These are phyloP conservation scores for Seriola aureovittata DNA, from an alignment of 2,113 vertebrate species.

Conservation along the genomic window DNA sequence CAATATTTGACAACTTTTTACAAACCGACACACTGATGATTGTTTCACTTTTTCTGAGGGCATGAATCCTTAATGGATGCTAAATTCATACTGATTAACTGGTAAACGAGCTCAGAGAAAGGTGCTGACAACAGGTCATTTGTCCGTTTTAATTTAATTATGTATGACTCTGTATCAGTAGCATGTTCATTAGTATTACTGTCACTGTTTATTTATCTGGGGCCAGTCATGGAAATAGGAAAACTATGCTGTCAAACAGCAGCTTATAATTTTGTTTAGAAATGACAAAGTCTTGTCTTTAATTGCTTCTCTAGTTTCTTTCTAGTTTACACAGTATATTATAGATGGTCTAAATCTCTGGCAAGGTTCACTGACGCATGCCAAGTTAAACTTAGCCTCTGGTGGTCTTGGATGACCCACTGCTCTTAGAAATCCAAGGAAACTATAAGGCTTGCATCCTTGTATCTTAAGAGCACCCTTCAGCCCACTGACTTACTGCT, in stretches of 20 bases:
- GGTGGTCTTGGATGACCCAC: conserved; percentile 54
- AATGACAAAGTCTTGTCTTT: conserved; percentile 3
- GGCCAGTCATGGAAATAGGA: conserved; percentile 12
- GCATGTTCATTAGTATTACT: conserved; percentile 6
- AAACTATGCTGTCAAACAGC: conserved; percentile 5
- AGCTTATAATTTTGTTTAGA: conserved; percentile 12
- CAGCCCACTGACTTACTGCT: conserved; percentile 43
- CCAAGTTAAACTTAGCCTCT: conserved; percentile 63
- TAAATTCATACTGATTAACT: not conserved
- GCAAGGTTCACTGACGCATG: conserved; percentile 38
- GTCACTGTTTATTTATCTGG: not conserved
- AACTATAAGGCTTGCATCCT: conserved; percentile 40
- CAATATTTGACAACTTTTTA: not conserved
- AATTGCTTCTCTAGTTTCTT: not conserved
- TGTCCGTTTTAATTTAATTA: not conserved
- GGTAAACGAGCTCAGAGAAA: not conserved
- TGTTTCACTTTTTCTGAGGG: too few relatives aligned
- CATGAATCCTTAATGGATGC: not conserved
- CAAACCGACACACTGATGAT: too few relatives aligned
- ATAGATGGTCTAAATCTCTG: conserved; percentile 27
- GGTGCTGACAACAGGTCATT: not conserved
- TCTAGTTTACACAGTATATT: conserved; percentile 19
- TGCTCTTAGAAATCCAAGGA: conserved; percentile 41
- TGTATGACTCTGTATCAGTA: not conserved
- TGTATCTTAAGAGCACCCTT: conserved; percentile 49